Evolutionary conservation across 1,140 invertebrate genomes (phyloP).

Genomic region (Drosophila navojoa): DNA sequence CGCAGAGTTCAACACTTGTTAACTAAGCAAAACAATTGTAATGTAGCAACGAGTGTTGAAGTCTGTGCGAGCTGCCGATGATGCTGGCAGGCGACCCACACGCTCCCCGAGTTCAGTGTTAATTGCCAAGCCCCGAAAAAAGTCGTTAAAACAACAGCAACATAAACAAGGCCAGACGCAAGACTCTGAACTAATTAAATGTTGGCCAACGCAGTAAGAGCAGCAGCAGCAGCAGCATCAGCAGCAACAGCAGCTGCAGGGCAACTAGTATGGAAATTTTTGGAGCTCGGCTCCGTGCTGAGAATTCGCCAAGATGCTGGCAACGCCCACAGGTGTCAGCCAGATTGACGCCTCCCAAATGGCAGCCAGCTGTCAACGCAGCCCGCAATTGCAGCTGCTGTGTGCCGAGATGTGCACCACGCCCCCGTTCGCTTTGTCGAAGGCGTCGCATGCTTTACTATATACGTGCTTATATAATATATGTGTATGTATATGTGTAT

Average conservation of each 20-base stretch:
- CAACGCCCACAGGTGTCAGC: conserved; percentile 67
- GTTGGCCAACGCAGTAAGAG: conserved; percentile 60
- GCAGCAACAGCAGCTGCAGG: conserved; percentile 24
- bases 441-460: conserved; percentile 4
- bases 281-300: conserved; percentile 16
- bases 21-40: conserved; percentile 7
- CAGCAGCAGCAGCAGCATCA: conserved; percentile 4
- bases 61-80: conserved; percentile 20
- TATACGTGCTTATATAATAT: not conserved
- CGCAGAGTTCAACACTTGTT: conserved; percentile 27
- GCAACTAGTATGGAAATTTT: conserved; percentile 47
- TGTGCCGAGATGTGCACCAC: conserved; percentile 20
- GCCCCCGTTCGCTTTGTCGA: not conserved
- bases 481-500: conserved; percentile 3
- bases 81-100: conserved; percentile 55
- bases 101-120: conserved; percentile 66
- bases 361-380: conserved; percentile 61
- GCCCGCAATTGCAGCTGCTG: conserved; percentile 58
- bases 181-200: conserved; percentile 70
- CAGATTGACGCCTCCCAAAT: conserved; percentile 51
- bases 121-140: conserved; percentile 70
- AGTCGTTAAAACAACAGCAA: conserved; percentile 35
- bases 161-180: conserved; percentile 66
- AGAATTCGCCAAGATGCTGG: conserved; percentile 36
- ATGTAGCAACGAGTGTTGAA: conserved; percentile 27